Conservation (phyloP, 1,140 invertebrate genomes). For the Neodiprion fabricii region DNA sequence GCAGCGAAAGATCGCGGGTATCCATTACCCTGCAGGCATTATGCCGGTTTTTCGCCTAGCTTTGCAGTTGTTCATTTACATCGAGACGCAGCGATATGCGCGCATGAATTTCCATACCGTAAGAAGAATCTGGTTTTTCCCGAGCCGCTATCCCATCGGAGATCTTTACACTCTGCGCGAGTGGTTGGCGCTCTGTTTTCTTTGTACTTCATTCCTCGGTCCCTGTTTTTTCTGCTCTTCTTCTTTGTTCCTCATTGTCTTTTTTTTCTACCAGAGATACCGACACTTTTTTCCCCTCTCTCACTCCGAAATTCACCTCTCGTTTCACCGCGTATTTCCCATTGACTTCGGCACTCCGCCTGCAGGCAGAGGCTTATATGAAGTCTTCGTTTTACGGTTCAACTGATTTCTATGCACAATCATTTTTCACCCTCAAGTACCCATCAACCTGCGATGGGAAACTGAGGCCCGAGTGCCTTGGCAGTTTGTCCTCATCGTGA, state of each 20-base stretch:
- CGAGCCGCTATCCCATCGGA: not conserved
- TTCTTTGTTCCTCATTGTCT: not conserved
- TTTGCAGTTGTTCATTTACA: not conserved
- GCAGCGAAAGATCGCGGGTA: constrained; percentile 9
- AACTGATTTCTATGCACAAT: too few relatives aligned
- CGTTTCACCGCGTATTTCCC: too few relatives aligned
- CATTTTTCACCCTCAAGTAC: too few relatives aligned
- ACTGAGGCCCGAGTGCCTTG: too few relatives aligned
- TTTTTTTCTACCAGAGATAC: not conserved
- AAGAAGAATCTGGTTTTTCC: not conserved
- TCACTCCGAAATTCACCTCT: too few relatives aligned
- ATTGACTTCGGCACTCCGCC: too few relatives aligned
- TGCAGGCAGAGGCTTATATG: too few relatives aligned
- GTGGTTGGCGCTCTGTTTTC: not conserved
- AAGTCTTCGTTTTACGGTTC: too few relatives aligned
- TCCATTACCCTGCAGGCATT: not conserved
- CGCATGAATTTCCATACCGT: not conserved
- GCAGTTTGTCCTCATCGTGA: too few relatives aligned
- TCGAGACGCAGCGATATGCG: not conserved
- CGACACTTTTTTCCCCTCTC: too few relatives aligned
- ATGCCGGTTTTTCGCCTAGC: not conserved
- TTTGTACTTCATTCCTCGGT: not conserved
- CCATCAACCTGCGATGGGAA: too few relatives aligned
- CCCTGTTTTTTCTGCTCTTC: not conserved
- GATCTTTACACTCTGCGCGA: not conserved